Percentiles rank a stretch among this genome's conserved stretches.
phyloP scores from a whole-genome alignment of 2,113 vertebrate genomes.

The Mormyrus lacerda region DNA sequence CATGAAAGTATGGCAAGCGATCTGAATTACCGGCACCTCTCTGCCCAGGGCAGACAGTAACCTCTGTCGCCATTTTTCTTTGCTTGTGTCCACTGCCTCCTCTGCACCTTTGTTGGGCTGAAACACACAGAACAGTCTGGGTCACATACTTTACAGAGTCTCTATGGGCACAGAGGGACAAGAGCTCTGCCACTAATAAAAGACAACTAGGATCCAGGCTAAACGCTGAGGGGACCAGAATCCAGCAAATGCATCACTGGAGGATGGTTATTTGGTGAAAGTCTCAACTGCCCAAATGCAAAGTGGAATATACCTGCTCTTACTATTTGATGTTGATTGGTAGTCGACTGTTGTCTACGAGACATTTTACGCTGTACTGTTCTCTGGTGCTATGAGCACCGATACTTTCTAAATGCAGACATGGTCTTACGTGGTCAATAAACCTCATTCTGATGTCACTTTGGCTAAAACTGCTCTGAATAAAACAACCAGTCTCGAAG shows the following conservation, averaged over 20 bases:
- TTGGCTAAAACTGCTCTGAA: not conserved
- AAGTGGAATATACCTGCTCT: not conserved
- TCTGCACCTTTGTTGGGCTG: conserved; percentile 58
- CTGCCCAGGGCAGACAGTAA: conserved; percentile 62
- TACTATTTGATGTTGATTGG: not conserved
- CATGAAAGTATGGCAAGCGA: conserved; percentile 7
- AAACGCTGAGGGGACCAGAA: not conserved
- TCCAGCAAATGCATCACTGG: not conserved
- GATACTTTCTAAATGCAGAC: not conserved
- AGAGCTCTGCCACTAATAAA: not conserved
- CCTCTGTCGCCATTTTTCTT: conserved; percentile 68
- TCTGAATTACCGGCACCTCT: conserved; percentile 53
- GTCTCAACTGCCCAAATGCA: not conserved
- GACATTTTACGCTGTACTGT: not conserved
- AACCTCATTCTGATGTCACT: not conserved
- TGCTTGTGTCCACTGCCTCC: conserved; percentile 57
- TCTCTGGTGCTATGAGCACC: not conserved
- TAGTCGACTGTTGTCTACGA: not conserved
- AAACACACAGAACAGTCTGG: conserved; percentile 50
- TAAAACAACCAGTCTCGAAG: too few relatives aligned
- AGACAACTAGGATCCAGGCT: not conserved
- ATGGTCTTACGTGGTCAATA: not conserved
- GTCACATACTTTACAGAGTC: conserved; percentile 33
- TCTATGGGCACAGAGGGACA: not conserved
- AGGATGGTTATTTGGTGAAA: not conserved